Base-by-base conservation (phyloP, 2,113 vertebrate genomes). In the Periophthalmodon schlosseri region DNA sequence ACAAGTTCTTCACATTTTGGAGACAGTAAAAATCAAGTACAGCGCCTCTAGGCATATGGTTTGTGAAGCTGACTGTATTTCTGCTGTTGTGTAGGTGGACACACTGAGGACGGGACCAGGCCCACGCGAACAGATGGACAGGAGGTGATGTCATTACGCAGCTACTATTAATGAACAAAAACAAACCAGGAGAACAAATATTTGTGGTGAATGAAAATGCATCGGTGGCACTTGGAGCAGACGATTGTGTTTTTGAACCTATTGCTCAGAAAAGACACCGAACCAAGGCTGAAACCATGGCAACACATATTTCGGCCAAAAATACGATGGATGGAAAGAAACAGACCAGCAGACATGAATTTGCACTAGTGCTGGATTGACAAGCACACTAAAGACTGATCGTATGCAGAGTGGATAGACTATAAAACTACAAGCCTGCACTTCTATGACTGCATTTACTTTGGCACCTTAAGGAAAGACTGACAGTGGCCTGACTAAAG, bases 331-430 rank as follows among this genome's bases (percentile, higher is more conserved):
- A 89, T 82, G 82, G 78, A 76, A 21, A 63, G 76, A 88, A 85
- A 85, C 85, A 87, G 90, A 91, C 88, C 90, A 92, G 90, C 90
- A 87, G 84, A 90, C 73, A 90, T 80, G 81, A 91, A 89, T 91
- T 92, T 92, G 91, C 91, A 92, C 91, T 92, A 92, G 91, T 92
- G 91, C 91, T 89, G 83, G 78, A 85, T 84, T 84, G 88, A 84
- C 79, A 87, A 88, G 91, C 90, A 91, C 91, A 86, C 86, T 88
- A 90, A 90, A 86, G 90, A 91, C 82, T 88, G 79, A 82, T 79
- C 79, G 87, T 81, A 86, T 76, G 84, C 83, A 71, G 82, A 91
- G 86, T 84, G 86, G 86, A 88, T 82, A 83, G 86, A 88, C 86
- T 90, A 76, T 89, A 87, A 81, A 88, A 54, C 81, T 79, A 81